Evolutionary conservation across 2,797 vertebrate species (phyloP).

Genomic region (Threskiornis aethiopicus): DNA sequence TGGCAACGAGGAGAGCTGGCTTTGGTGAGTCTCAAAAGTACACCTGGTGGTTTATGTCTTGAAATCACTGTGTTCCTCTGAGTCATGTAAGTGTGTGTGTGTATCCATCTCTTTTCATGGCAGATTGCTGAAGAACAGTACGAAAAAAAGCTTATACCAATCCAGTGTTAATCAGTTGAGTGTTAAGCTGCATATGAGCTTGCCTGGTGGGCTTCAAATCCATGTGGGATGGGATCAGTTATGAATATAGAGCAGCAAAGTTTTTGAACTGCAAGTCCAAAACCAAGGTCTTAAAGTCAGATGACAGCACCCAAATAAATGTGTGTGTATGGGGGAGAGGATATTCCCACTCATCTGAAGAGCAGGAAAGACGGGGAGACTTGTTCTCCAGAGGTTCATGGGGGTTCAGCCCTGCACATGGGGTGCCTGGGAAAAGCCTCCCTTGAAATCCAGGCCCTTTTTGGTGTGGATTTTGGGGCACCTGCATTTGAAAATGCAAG

Average conservation of each 20-base stretch:
- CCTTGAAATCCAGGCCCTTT: not conserved
- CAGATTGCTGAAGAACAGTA: not conserved
- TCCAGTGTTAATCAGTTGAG: not conserved
- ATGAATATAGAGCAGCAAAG: not conserved
- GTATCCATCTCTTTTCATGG: not conserved
- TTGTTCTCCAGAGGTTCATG: not conserved
- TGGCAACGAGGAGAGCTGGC: conserved; percentile 51
- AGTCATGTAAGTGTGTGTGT: not conserved
- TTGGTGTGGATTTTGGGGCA: not conserved
- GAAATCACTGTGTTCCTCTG: not conserved
- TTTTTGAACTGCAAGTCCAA: not conserved
- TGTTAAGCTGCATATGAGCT: not conserved
- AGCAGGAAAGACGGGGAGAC: not conserved
- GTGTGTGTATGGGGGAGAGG: not conserved
- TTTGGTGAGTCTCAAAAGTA: conserved; percentile 49
- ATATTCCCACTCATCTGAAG: not conserved
- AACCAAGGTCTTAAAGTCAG: not conserved
- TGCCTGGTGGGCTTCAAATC: not conserved
- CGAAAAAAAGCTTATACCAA: not conserved
- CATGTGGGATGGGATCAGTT: not conserved
- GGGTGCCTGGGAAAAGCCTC: not conserved
- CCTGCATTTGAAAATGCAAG: not conserved
- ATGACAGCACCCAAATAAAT: not conserved
- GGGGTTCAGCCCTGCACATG: not conserved
- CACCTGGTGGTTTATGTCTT: conserved; percentile 57